Conservation (phyloP, 23 tunicate genomes). For the Aplidium turbinatum region DNA sequence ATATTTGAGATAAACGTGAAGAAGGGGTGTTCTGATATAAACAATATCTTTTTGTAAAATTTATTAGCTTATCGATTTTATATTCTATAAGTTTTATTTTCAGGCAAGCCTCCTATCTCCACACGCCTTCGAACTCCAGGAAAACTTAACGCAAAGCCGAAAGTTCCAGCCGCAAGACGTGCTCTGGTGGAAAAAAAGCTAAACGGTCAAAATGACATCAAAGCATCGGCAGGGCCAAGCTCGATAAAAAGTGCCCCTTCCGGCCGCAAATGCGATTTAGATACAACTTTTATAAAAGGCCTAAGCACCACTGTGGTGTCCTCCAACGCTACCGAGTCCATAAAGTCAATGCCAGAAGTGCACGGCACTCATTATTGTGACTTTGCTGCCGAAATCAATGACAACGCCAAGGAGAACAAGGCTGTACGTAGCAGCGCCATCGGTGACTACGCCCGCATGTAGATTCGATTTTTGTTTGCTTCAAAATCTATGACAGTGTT, state of each 20-base stretch:
- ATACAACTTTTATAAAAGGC: slow-evolving; percentile 48
- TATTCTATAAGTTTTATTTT: no score
- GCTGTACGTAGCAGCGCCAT: slow-evolving; percentile 87
- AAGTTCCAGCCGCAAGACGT: slow-evolving; percentile 27
- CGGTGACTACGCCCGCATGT: slow-evolving; percentile 43
- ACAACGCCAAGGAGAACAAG: slow-evolving; percentile 55
- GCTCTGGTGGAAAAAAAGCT: slow-evolving; percentile 37
- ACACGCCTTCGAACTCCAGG: slow-evolving; percentile 57
- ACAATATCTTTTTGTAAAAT: no score
- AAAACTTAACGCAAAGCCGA: slow-evolving; percentile 25
- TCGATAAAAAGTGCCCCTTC: slow-evolving; percentile 76
- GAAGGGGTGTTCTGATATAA: no score
- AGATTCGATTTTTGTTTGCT: neutral
- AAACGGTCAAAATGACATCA: slow-evolving; percentile 7
- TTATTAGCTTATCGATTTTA: no score
- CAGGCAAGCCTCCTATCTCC: slow-evolving; percentile 84
- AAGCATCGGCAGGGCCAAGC: slow-evolving; percentile 29
- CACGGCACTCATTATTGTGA: slow-evolving; percentile 54
- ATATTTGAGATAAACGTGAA: no score
- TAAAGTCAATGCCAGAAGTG: slow-evolving; percentile 39
- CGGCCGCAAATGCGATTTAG: slow-evolving; percentile 2
- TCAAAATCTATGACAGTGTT: neutral
- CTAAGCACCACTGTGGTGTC: slow-evolving; percentile 90
- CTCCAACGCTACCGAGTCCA: slow-evolving; percentile 25
- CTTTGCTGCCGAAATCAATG: slow-evolving; percentile 70